phyloP scores from a whole-genome alignment of 1,140 invertebrate species.

The Ceratina japonica region DNA sequence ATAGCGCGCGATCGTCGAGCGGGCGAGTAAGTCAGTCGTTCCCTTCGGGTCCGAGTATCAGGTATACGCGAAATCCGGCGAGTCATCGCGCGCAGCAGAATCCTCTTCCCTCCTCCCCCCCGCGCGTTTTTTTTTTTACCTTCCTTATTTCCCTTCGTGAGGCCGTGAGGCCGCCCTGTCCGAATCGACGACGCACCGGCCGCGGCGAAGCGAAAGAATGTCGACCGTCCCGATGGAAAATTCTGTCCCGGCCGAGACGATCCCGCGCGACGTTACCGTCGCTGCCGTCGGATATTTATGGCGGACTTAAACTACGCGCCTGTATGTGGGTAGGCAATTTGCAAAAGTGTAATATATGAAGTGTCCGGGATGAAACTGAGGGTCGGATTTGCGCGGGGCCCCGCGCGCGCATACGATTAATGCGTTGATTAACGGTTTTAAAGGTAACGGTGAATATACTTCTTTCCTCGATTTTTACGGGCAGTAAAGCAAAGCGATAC shows the following conservation, averaged over 20 bases:
- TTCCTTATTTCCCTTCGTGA: constrained; percentile 2
- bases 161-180: background rate
- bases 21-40: constrained; percentile 13
- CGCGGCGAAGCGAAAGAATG: background rate
- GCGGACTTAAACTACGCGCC: too few species aligned
- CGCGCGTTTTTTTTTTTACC: constrained; percentile 5
- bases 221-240: too few species aligned
- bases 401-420: too few species aligned
- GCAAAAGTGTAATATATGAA: too few species aligned
- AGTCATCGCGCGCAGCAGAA: constrained; percentile 62
- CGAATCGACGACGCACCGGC: constrained; percentile 46
- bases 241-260: too few species aligned
- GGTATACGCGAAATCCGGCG: constrained; percentile 60
- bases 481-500: background rate
- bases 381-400: too few species aligned
- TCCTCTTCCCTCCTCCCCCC: constrained; percentile 5
- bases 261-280: too few species aligned
- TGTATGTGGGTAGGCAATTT: too few species aligned
- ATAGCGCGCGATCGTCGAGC: constrained; percentile 53
- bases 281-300: too few species aligned
- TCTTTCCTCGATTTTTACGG: background rate
- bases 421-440: background rate
- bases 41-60: constrained; percentile 38
- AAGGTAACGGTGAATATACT: background rate
- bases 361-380: too few species aligned